Evolutionary conservation across 2,797 vertebrate species (phyloP), one percentile per base, ranked within the genome.

Genomic region (Cryptoprocta ferox): DNA sequence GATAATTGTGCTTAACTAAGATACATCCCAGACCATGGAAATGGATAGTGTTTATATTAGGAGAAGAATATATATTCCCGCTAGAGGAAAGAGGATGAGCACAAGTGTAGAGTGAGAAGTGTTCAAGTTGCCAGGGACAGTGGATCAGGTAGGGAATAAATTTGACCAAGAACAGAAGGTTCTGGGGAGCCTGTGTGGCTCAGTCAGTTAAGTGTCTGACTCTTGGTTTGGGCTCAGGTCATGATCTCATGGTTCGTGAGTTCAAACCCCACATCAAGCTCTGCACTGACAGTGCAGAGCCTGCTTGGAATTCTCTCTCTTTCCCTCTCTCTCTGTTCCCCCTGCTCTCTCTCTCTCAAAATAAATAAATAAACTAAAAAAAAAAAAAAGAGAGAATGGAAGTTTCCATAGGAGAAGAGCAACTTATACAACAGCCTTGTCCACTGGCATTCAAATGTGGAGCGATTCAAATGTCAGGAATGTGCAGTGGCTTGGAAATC

Each of bases 391-490:
- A 45, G 90, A 39, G 48, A 84, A 87, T 5, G 3, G 26, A 80
- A 70, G 37, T 24, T 45, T 80, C n/a, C 21, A 8, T 3, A 76
- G 63, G 19, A 91, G 53, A 94, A 76, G 19, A 78, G 2, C 32
- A 86, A 26, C 19, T 87, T 75, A 56, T 73, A 75, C n/a, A 65
- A 94, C 70, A 48, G 14, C 32, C 21, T 11, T 65, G 24, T 26
- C 48, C 9, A 3, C 15, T 65, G 78, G 11, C 35, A 65, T 59
- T 95, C 35, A 75, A 13, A 7, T 26, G 30, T 28, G 8, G 61
- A 68, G 92, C 78, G 21, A 53, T 48, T 81, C 65, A 39, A 94
- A 92, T 37, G n/a, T 59, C 42, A 89, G 50, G 95, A 92, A 79
- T 24, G 18, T 65, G 18, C 15, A 71, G 19, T 85, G 59, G 24